Conservation (phyloP, 2,797 vertebrate genomes). For the Acanthiza pusilla region DNA sequence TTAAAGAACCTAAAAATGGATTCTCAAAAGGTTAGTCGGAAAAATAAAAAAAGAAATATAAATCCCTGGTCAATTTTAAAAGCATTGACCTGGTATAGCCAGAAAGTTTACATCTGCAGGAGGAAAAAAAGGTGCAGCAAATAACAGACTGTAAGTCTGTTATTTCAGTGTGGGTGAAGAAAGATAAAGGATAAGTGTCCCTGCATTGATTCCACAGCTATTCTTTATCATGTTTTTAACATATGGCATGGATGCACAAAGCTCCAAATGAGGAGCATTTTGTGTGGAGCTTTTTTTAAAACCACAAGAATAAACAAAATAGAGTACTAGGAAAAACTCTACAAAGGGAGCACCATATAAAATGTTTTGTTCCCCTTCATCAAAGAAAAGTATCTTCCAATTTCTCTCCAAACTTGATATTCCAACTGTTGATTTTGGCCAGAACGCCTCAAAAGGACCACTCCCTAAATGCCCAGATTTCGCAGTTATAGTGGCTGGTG, state of each 20-base stretch:
- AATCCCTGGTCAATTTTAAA: not conserved
- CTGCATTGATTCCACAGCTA: slow-evolving; percentile 24
- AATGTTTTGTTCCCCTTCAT: not conserved
- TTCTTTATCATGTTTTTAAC: slow-evolving; percentile 15
- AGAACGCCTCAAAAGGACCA: not conserved
- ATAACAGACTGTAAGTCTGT: not conserved
- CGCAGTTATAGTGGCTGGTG: not conserved
- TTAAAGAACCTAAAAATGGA: not conserved
- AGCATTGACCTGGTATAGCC: not conserved
- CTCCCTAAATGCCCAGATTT: not conserved
- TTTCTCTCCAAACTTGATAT: not conserved
- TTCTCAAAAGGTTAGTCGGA: not conserved
- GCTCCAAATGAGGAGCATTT: not conserved
- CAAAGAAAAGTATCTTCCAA: not conserved
- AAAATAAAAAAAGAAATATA: not conserved
- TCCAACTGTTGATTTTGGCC: not conserved
- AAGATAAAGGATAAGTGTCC: not conserved
- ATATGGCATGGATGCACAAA: slow-evolving; percentile 28
- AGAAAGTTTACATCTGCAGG: not conserved
- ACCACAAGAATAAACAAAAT: slow-evolving; percentile 27
- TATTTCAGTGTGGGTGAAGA: not conserved
- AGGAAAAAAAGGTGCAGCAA: not conserved
- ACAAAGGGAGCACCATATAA: not conserved
- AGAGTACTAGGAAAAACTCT: not conserved
- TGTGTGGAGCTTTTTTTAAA: not conserved